Evolutionary conservation across 64 coral and sea anemone species (phyloP).

Genomic region (Montipora sp.): DNA sequence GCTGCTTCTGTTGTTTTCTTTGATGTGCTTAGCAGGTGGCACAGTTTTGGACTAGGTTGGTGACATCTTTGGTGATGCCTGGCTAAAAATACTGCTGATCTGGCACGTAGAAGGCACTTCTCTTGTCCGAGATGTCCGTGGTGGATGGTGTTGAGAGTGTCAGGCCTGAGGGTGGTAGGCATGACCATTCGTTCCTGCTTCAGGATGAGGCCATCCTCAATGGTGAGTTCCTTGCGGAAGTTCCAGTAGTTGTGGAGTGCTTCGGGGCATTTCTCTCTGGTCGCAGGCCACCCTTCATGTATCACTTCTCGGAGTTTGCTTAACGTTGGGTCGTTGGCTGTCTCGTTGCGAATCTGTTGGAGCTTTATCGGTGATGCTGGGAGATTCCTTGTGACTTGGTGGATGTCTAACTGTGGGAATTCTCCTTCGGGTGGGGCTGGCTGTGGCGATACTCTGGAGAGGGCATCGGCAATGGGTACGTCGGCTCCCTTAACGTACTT

Average conservation of each 20-base stretch:
- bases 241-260: conserved; percentile 74
- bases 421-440: conserved; percentile 17
- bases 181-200: conserved; percentile 61
- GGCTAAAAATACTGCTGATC: conserved; percentile 70
- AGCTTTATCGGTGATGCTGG: conserved; percentile 69
- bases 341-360: conserved; percentile 65
- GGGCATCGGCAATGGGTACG: conserved; percentile 63
- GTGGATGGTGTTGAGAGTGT: conserved; percentile 60
- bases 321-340: conserved; percentile 31
- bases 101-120: conserved; percentile 68
- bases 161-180: conserved; percentile 39
- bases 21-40: conserved; percentile 25
- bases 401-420: conserved; percentile 49
- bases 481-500: conserved; percentile 66
- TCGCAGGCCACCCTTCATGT: conserved; percentile 64
- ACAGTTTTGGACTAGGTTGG: conserved; percentile 24
- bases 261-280: conserved; percentile 54
- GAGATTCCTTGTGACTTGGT: conserved; percentile 58
- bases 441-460: conserved; percentile 67
- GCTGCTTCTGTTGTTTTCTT: conserved; percentile 44
- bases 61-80: conserved; percentile 66
- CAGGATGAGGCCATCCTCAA: conserved; percentile 68
- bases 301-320: conserved; percentile 39
- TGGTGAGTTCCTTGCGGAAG: conserved; percentile 65
- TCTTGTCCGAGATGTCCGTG: conserved; percentile 71